These are phyloP conservation scores for Aptenodytes forsteri DNA, from an alignment of 2,113 vertebrate genomes.

Conservation along the genomic window DNA sequence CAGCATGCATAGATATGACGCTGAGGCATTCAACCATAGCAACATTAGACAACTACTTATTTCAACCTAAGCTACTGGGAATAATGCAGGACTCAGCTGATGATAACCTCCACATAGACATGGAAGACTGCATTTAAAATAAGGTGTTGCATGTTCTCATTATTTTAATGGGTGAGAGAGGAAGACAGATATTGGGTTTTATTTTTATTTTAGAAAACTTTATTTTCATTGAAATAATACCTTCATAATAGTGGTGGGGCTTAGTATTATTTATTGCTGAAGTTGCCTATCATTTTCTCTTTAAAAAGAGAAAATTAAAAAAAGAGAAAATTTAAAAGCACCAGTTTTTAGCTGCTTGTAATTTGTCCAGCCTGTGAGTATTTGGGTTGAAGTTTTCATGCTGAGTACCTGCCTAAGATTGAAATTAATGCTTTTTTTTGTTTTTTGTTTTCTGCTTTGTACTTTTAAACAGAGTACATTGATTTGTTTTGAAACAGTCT, in stretches of 20 bases:
- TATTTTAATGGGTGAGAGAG: neutral
- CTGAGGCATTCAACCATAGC: constrained; percentile 9
- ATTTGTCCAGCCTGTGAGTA: neutral
- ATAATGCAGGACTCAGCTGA: constrained; percentile 41
- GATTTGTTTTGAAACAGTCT: neutral
- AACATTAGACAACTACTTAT: constrained; percentile 43
- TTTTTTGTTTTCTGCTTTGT: neutral
- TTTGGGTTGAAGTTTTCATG: neutral
- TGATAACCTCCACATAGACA: neutral
- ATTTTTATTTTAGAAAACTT: neutral
- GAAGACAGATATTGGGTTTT: neutral
- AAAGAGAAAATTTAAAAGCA: neutral
- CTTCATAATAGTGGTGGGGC: neutral
- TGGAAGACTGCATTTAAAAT: constrained; percentile 20
- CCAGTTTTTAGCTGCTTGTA: neutral
- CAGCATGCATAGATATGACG: constrained; percentile 36
- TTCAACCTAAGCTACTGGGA: constrained; percentile 25
- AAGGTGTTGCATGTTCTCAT: neutral
- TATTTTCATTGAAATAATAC: neutral
- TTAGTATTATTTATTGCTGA: neutral
- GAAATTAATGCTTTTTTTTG: neutral
- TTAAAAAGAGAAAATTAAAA: neutral
- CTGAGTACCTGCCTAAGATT: neutral
- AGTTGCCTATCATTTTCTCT: neutral
- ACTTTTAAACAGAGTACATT: neutral